Conservation (phyloP, 2,797 vertebrate species). For the Pseudochirops corinnae region DNA sequence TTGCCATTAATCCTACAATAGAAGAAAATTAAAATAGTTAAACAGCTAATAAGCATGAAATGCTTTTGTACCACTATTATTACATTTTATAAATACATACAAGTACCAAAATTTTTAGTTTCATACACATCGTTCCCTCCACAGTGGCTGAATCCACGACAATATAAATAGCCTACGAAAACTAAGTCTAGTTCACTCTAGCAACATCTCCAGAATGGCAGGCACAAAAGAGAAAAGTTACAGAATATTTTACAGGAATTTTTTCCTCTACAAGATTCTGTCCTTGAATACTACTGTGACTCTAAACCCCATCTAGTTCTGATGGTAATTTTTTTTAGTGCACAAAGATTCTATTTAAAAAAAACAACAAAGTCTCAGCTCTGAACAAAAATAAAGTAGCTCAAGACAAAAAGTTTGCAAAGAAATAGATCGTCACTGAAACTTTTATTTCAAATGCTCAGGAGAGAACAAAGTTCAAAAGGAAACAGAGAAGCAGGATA, state of each 20-base stretch:
- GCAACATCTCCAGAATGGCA: background rate
- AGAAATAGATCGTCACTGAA: background rate
- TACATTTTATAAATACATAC: background rate
- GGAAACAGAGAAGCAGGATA: background rate
- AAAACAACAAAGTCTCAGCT: background rate
- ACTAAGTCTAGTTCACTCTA: background rate
- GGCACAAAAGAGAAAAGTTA: background rate
- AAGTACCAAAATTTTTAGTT: background rate
- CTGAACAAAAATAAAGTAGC: background rate
- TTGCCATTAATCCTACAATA: conserved; percentile 90
- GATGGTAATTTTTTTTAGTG: background rate
- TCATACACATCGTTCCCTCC: background rate
- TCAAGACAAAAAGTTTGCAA: background rate
- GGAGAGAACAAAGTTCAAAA: background rate
- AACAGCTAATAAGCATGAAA: conserved; percentile 35
- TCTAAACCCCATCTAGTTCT: background rate
- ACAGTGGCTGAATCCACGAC: background rate
- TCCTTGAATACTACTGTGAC: background rate
- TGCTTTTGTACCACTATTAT: conserved; percentile 38
- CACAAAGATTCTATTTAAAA: conserved; percentile 20
- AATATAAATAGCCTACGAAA: background rate
- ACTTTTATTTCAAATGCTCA: background rate
- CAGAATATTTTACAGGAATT: background rate
- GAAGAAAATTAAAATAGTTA: conserved; percentile 50
- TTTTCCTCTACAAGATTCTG: background rate